Conservation (phyloP, 2,888 invertebrate genomes). For the Heteromurus nitidus region DNA sequence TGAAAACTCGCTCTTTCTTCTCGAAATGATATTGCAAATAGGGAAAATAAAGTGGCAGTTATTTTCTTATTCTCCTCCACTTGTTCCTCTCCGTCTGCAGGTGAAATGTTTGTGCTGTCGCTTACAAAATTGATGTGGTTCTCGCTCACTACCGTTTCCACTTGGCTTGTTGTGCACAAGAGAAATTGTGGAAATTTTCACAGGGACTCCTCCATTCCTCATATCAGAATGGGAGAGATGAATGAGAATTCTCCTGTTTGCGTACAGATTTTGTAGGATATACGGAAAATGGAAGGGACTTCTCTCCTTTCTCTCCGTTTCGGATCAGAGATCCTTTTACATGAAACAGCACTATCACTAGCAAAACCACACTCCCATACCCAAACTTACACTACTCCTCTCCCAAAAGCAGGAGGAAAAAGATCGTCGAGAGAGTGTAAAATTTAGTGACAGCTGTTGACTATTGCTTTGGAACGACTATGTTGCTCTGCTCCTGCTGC, state of each 20-base stretch:
- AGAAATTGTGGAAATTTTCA: no score
- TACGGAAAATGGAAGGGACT: no score
- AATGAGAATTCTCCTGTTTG: no score
- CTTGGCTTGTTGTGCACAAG: no score
- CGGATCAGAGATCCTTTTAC: no score
- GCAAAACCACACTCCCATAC: not conserved
- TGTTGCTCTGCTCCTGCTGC: slow-evolving; percentile 19
- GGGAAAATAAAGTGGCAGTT: slow-evolving; percentile 26
- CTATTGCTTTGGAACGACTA: slow-evolving; percentile 58
- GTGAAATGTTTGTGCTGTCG: slow-evolving; percentile 9
- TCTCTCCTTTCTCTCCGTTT: no score
- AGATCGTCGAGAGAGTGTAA: slow-evolving; percentile 41
- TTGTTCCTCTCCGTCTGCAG: not conserved
- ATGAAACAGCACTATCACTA: no score
- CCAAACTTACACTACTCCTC: not conserved
- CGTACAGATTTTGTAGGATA: no score
- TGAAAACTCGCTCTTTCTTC: not conserved
- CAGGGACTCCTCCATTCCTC: no score
- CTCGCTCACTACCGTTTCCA: no score
- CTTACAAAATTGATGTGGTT: slow-evolving; percentile 26
- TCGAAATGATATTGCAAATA: slow-evolving; percentile 6
- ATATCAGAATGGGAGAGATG: no score
- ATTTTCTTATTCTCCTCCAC: not conserved
- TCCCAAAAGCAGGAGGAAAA: not conserved
- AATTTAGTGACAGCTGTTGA: slow-evolving; percentile 67